Evolutionary conservation across 2,888 invertebrate species (phyloP), one percentile per base, ranked within the genome.

Genomic region (Campoplex nolae): DNA sequence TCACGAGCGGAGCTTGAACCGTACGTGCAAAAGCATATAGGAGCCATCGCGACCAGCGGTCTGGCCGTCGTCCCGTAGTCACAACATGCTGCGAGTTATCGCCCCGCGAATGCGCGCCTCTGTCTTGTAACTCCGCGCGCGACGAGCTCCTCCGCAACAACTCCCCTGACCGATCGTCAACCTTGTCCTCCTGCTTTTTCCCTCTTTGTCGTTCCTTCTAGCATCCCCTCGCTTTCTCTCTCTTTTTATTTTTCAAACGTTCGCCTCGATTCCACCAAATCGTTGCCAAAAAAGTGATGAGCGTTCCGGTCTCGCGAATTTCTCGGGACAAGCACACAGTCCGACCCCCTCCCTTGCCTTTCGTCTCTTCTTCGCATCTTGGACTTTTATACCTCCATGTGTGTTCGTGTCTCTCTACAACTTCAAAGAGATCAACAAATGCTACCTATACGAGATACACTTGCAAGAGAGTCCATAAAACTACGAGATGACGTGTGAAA

Each of bases 61-160:
- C 93, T 93, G 92, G 92, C 85, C 85, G 91, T 91, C 92, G 90
- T 92, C 91, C 90, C 90, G 92, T 92, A 93, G 92, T 93, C 92
- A 93, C 92, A 92, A 92, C 86, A 88, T 83, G 85, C 85, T 78
- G 76, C 85, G 85, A 88, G 88, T 89, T 89, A 89, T 89, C 89
- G 89, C 88, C 88, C 88, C 80, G 88, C 83, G 84, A 80, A 67
- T 82, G 84, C 77, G 84, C 68, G 81, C 78, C 45, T 76, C 65
- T 45, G 48, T 58, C 75, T 54, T 73, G 73, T 54, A 58, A 62
- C 78, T 80, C 65, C 75, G 45, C 45, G 45, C 45, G 28, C 23
- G 38, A 38, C 38, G n/a, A 42, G 56, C 48, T n/a, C 62, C 32
- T 62, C 32, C 62, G 51, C 84, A 32, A 38, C 58, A 80, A 16